Evolutionary conservation across 2,888 invertebrate genomes (phyloP).

Genomic region (Mesorhabditis sp.): DNA sequence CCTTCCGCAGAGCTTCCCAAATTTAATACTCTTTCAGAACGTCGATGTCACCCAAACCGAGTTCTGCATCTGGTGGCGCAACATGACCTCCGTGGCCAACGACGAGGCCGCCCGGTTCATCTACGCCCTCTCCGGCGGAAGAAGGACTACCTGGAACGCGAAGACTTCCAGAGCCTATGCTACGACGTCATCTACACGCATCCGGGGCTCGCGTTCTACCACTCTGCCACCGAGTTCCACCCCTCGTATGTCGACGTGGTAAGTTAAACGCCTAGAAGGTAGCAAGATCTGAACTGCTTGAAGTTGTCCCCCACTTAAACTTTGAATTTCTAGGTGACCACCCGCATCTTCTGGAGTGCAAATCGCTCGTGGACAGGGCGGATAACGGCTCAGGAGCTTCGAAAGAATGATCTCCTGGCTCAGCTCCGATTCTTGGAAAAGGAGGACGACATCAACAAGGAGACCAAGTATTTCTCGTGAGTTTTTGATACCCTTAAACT

Average conservation of each 20-base stretch:
- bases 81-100: slow-evolving; percentile 49
- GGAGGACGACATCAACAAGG: slow-evolving; percentile 48
- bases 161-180: slow-evolving; percentile 79
- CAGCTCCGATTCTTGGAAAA: slow-evolving; percentile 39
- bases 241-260: slow-evolving; percentile 96
- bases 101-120: slow-evolving; percentile 54
- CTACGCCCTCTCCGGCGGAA: slow-evolving; percentile 63
- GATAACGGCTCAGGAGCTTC: slow-evolving; percentile 81
- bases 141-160: slow-evolving; percentile 66
- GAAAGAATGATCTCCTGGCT: slow-evolving; percentile 74
- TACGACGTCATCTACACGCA: slow-evolving; percentile 86
- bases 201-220: slow-evolving; percentile 83
- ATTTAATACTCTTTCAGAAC: too few relatives aligned
- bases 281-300: background rate
- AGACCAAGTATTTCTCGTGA: slow-evolving; percentile 35
- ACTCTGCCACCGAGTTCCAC: slow-evolving; percentile 97
- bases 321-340: slow-evolving; percentile 70
- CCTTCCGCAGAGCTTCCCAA: too few relatives aligned
- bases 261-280: slow-evolving; percentile 27
- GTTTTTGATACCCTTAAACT: background rate
- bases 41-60: slow-evolving; percentile 28
- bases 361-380: slow-evolving; percentile 94
- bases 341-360: slow-evolving; percentile 92
- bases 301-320: background rate
- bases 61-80: slow-evolving; percentile 44